A percentile compares a stretch with the other conserved stretches of the same genome.
These are phyloP conservation scores for Prosopocoilus inquinatus DNA, from an alignment of 2,888 invertebrate species.

Conservation along the genomic window DNA sequence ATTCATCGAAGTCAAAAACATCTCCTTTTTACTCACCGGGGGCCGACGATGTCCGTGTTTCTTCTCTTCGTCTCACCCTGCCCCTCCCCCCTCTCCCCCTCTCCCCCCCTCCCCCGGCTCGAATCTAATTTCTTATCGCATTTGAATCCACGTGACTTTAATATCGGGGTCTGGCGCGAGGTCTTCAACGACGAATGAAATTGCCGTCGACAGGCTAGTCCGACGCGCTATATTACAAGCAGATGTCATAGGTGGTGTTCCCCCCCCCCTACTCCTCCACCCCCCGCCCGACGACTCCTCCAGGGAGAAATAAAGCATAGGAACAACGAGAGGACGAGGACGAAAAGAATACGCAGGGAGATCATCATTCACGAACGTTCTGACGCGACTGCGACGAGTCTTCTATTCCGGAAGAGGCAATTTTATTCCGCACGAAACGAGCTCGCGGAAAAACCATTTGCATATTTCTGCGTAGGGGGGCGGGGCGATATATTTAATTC, in stretches of 20 bases:
- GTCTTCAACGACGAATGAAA: slow-evolving; percentile 6
- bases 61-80: slow-evolving; percentile 1
- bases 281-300: not conserved
- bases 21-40: too few species aligned
- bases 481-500: too few species aligned
- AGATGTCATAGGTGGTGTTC: slow-evolving; percentile 14
- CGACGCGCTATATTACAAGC: slow-evolving; percentile 14
- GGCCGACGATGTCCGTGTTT: not conserved
- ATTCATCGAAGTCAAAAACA: too few species aligned
- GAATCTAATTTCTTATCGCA: slow-evolving; percentile 17
- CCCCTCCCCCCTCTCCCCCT: not conserved
- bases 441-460: too few species aligned
- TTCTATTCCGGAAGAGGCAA: too few species aligned
- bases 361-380: too few species aligned
- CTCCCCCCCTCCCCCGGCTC: slow-evolving; percentile 5
- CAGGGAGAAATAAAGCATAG: slow-evolving; percentile 5
- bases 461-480: too few species aligned
- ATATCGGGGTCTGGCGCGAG: slow-evolving; percentile 10
- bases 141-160: slow-evolving; percentile 20
- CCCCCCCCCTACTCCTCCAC: slow-evolving; percentile 3
- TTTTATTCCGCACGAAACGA: too few species aligned
- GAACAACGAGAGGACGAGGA: slow-evolving; percentile 11
- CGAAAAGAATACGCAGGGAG: not conserved
- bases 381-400: too few species aligned
- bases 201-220: slow-evolving; percentile 12